phyloP scores from a whole-genome alignment of 2,888 invertebrate genomes.

The Dryobotodes eremita region DNA sequence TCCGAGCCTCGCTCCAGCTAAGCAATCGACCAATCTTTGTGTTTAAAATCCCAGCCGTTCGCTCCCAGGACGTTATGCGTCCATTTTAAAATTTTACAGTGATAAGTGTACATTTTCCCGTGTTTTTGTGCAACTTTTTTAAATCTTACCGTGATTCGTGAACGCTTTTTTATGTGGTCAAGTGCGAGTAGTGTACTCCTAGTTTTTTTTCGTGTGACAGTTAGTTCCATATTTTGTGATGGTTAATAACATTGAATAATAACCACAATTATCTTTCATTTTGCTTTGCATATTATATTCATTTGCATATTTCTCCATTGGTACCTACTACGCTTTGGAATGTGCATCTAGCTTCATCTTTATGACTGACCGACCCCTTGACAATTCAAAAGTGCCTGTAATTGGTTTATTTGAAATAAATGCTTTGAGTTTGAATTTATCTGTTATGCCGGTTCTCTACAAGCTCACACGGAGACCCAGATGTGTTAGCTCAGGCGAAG shows the following conservation, averaged over 20 bases:
- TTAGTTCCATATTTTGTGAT: slow-evolving; percentile 47
- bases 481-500: no score
- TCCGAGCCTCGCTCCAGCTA: slow-evolving; percentile 78
- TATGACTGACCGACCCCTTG: no score
- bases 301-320: no score
- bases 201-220: slow-evolving; percentile 54
- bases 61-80: slow-evolving; percentile 68
- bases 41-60: slow-evolving; percentile 75
- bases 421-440: no score
- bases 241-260: slow-evolving; percentile 55
- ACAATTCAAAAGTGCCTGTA: no score
- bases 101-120: slow-evolving; percentile 47
- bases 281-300: not conserved
- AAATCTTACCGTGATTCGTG: slow-evolving; percentile 14
- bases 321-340: no score
- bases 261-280: slow-evolving; percentile 31
- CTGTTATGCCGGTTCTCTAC: not conserved
- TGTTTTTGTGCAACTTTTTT: slow-evolving; percentile 33
- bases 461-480: not conserved
- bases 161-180: slow-evolving; percentile 46
- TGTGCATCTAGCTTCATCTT: no score
- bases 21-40: slow-evolving; percentile 78
- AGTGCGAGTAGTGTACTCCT: slow-evolving; percentile 40
- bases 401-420: no score
- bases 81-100: slow-evolving; percentile 61